Base-by-base conservation (phyloP, 2,888 invertebrate genomes). In the Cryptophagus acutangulus region DNA sequence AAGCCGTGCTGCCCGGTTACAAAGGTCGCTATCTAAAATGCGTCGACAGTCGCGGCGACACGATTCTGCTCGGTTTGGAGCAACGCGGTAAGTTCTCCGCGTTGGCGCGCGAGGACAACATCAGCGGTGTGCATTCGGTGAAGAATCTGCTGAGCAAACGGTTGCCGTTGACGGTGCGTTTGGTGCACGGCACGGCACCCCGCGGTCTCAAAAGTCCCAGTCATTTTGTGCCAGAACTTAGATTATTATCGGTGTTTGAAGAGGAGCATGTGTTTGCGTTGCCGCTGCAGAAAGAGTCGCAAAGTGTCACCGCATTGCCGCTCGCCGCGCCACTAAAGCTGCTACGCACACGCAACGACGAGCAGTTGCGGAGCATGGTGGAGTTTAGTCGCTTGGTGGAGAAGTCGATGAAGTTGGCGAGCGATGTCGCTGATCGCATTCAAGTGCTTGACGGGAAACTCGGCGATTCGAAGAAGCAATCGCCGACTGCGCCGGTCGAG, bases 71-170 rank as follows among this genome's bases (percentile, higher is more conserved):
- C 51, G 83, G 85, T 46, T 76, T 89, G 65, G 92, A 93, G 62
- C 88, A 90, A 68, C 81, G 88, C 63, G 92, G 91, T 24, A 84
- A 88, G 61, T 93, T 95, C 72, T 93, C 92, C 57, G 89, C 91
- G 33, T 75, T 95, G 40, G 94, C 94, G 46, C 83, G 89, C 61
- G 89, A 91, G 68, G 91, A 91, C 61, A 92, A 91, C 71, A 92
- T 95, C 49, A 89, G 91, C 63, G 94, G 94, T 14, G 94, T 94
- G 12, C 94, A 95, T 69, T 87, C 88, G 48, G 89, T 92, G 10
- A 82, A 85, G 62, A 92, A 90, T 59, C 74, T 95, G 51, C 72
- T 94, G 40, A 82, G 85, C 51, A 95, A 94, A 70, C 78, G 94
- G 51, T 77, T 95, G 72, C 95, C 95, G 17, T 76, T 95, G 51